Percentiles rank a stretch among this genome's conserved stretches.
Conservation (phyloP, 2,113 vertebrate genomes). For the Myotis lucifugus region DNA sequence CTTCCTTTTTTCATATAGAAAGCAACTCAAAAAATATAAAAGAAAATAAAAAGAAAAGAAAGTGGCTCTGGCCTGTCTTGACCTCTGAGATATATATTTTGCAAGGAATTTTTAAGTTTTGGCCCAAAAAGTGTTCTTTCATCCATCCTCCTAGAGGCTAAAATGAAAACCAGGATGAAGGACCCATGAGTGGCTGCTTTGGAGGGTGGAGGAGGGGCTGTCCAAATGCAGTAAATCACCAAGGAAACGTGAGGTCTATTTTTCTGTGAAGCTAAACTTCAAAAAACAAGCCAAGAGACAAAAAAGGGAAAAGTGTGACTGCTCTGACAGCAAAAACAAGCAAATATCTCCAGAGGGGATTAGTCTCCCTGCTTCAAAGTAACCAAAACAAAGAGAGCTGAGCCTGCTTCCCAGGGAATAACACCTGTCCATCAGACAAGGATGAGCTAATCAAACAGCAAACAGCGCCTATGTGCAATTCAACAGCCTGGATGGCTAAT, state of each 20-base stretch:
- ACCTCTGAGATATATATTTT: neutral
- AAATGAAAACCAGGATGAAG: neutral
- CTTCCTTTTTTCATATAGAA: neutral
- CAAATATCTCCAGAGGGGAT: slow-evolving; percentile 75
- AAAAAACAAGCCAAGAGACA: slow-evolving; percentile 73
- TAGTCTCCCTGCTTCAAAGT: slow-evolving; percentile 76
- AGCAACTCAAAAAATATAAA: rapidly evolving
- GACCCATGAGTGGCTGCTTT: neutral
- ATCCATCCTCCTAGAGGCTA: neutral
- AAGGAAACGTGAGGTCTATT: slow-evolving; percentile 63
- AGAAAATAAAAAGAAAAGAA: neutral
- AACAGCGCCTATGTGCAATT: rapidly evolving
- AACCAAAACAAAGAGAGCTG: slow-evolving; percentile 66
- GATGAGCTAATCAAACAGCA: slow-evolving; percentile 48
- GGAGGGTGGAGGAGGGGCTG: neutral
- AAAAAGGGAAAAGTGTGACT: slow-evolving; percentile 72
- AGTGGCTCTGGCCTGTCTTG: neutral
- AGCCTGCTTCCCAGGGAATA: slow-evolving; percentile 44
- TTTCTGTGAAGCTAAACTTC: slow-evolving; percentile 77
- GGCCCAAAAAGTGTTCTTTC: neutral
- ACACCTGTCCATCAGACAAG: slow-evolving; percentile 60
- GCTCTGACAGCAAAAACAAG: slow-evolving; percentile 77
- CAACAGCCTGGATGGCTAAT: neutral
- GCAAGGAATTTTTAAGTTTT: slow-evolving; percentile 26
- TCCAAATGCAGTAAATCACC: slow-evolving; percentile 53